phyloP scores from a whole-genome alignment of 1,140 invertebrate species.

The Calliopsis andreniformis region DNA sequence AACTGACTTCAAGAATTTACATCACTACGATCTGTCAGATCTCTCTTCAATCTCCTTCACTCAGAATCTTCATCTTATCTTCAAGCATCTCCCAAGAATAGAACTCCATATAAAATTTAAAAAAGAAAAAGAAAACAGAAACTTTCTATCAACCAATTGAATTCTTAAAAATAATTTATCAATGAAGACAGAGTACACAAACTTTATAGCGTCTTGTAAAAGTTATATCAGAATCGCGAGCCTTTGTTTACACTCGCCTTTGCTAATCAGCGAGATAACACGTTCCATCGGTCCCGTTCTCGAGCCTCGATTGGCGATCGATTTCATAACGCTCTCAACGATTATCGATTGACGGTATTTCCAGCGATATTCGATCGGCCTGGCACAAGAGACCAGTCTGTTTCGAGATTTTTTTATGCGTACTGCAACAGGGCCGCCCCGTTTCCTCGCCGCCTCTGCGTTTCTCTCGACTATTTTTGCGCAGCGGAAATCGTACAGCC shows the following conservation, averaged over 20 bases:
- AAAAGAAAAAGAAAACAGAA: no score
- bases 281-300: not conserved
- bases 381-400: not conserved
- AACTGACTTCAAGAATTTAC: no score
- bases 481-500: not conserved
- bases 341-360: conserved; percentile 15
- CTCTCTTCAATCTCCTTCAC: no score
- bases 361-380: conserved; percentile 13
- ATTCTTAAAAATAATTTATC: no score
- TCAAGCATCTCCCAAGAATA: no score
- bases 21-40: no score
- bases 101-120: no score
- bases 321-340: not conserved
- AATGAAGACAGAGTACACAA: no score
- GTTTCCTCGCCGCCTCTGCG: not conserved
- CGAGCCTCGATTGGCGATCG: not conserved
- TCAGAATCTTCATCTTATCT: no score
- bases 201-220: no score
- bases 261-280: conserved; percentile 1
- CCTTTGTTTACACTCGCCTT: not conserved
- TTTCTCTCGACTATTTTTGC: conserved; percentile 4
- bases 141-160: no score
- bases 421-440: not conserved
- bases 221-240: no score
- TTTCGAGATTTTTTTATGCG: not conserved